Base-by-base conservation (phyloP, 2,113 vertebrate genomes). In the Nyctibius bracteatus region DNA sequence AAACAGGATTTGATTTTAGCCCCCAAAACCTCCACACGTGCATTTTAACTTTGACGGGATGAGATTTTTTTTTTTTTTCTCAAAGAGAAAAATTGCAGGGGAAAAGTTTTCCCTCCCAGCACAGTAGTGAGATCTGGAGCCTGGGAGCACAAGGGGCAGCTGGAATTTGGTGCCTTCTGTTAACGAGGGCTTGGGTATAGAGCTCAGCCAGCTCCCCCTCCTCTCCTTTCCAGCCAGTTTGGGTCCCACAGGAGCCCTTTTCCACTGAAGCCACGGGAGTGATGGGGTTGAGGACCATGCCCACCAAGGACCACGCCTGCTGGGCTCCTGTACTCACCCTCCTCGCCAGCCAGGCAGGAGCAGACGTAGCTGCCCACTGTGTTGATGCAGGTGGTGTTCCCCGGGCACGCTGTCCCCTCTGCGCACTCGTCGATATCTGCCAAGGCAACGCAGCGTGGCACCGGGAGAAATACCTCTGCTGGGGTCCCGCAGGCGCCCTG, bases 331-430 rank as follows among this genome's bases (percentile, higher is more conserved):
- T 14, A 71, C 96, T 89, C 80, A 96, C 95, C 86, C 10, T 77
- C 55, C 39, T 78, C 18, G 0, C 55, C 2, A 2, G 6, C 5
- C 0, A 6, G 58, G 71, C 95, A 96, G 80, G 91, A 80, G 77
- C 96, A 97, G 55, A 12, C 0, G 1, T 95, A 97, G 91, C 95
- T 95, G 39, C 95, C 96, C 88, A 95, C 65, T 0, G 77, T 95
- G 89, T 97, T 97, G 83, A 47, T 92, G 83, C 96, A 97, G 57
- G 83, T 94, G 88, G 46, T 2, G 3, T 94, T 96, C 46, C 65
- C 75, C 0, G 9, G 83, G 51, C 96, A 97, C 8, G 2, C 43
- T 0, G 0, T 31, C 27, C 65, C 93, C 80, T 74, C 63, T 0
- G 4, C 0, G 0, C 96, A 97, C 89, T 97, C 96, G 0, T 97